phyloP scores from a whole-genome alignment of 2,888 invertebrate genomes.

The Drosophila ustulata region DNA sequence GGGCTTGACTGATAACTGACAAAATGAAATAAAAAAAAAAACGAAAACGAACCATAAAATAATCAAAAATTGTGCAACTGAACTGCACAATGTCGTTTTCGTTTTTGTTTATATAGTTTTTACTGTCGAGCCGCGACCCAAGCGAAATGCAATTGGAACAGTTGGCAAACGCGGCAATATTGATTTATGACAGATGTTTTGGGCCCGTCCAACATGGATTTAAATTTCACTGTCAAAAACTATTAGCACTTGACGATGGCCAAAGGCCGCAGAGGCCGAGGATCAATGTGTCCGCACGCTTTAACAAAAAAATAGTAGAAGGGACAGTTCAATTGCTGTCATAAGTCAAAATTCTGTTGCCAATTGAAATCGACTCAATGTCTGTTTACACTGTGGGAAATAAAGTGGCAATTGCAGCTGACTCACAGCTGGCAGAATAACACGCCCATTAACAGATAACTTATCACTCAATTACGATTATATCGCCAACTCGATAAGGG shows the following conservation, averaged over 20 bases:
- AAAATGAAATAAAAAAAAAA: slow-evolving; percentile 40
- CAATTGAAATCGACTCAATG: slow-evolving; percentile 25
- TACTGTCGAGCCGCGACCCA: slow-evolving; percentile 7
- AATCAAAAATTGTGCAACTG: slow-evolving; percentile 56
- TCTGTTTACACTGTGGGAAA: slow-evolving; percentile 24
- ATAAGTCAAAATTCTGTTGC: slow-evolving; percentile 44
- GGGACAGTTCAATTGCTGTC: slow-evolving; percentile 43
- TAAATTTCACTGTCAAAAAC: slow-evolving; percentile 52
- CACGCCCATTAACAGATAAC: slow-evolving; percentile 12
- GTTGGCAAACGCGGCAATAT: slow-evolving; percentile 47
- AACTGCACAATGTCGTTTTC: slow-evolving; percentile 17
- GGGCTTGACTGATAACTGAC: slow-evolving; percentile 63
- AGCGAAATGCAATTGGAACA: slow-evolving; percentile 32
- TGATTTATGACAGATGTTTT: slow-evolving; percentile 70
- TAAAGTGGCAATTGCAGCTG: neutral
- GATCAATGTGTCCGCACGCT: slow-evolving; percentile 1
- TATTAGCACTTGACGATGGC: slow-evolving; percentile 33
- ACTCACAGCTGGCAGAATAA: slow-evolving; percentile 12
- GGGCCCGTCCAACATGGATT: slow-evolving; percentile 41
- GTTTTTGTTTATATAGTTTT: slow-evolving; percentile 11
- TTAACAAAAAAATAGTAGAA: neutral
- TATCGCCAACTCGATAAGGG: slow-evolving; percentile 14
- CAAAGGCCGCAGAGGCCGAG: neutral
- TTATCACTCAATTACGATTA: slow-evolving; percentile 11
- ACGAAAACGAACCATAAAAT: slow-evolving; percentile 33